These are phyloP conservation scores for Drosophila nr. perissopoda DNA, from an alignment of 2,888 invertebrate species.

Conservation along the genomic window DNA sequence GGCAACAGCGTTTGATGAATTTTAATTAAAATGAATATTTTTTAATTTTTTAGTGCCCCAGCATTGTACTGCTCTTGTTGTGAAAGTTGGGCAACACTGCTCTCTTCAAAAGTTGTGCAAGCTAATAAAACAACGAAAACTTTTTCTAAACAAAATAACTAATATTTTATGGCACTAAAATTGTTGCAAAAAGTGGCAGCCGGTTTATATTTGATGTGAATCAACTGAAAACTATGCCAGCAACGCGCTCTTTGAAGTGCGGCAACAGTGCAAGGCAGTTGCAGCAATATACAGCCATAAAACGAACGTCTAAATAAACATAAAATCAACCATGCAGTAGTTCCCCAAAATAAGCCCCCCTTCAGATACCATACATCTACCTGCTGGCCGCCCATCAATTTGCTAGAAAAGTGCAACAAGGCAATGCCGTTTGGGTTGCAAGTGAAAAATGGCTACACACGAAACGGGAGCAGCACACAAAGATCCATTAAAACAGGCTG, in stretches of 20 bases:
- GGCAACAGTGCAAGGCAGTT: constrained; percentile 20
- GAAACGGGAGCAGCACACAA: constrained; percentile 32
- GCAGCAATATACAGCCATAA: constrained; percentile 13
- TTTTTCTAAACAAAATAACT: background rate
- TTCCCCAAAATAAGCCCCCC: constrained; percentile 8
- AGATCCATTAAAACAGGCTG: constrained; percentile 61
- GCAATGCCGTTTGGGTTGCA: constrained; percentile 31
- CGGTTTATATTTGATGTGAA: background rate
- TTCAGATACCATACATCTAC: constrained; percentile 1
- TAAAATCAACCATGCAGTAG: constrained; percentile 44
- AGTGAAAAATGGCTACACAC: constrained; percentile 51
- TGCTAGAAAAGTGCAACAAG: constrained; percentile 49
- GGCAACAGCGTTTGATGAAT: background rate
- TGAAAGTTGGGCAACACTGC: background rate
- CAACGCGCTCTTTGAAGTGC: constrained; percentile 10
- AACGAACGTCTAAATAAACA: constrained; percentile 40
- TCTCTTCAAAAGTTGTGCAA: background rate
- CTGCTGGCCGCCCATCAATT: constrained; percentile 38
- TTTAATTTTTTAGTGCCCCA: no score
- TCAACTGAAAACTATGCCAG: background rate
- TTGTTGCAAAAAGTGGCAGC: background rate
- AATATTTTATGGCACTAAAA: background rate
- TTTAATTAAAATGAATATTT: background rate
- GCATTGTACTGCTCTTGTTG: background rate
- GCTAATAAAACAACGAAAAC: background rate